Conservation (phyloP, 2,888 invertebrate genomes). For the Andrena camellia region DNA sequence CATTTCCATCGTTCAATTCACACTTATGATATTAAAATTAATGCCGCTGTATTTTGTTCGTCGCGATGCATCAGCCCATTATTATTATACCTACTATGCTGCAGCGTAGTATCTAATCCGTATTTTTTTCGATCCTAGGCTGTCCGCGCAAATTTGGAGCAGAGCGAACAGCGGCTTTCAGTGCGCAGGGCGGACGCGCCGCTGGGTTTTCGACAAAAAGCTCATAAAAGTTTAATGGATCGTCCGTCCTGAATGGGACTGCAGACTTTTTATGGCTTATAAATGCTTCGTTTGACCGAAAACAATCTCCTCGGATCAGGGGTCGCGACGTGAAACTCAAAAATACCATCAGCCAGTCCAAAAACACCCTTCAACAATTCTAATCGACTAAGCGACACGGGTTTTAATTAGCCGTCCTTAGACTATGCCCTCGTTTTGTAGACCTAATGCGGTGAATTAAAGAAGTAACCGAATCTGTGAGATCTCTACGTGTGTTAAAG, state of each 20-base stretch:
- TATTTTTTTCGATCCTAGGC: too few relatives aligned
- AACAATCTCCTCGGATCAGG: constrained; percentile 75
- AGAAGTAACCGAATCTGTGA: constrained; percentile 15
- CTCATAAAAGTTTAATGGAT: constrained; percentile 83
- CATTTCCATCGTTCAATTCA: too few relatives aligned
- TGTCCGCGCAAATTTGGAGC: constrained; percentile 33
- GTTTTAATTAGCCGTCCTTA: constrained; percentile 42
- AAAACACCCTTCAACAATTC: constrained; percentile 37
- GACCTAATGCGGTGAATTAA: constrained; percentile 36
- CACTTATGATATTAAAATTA: too few relatives aligned
- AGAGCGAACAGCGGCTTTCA: constrained; percentile 35
- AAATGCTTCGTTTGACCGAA: constrained; percentile 80
- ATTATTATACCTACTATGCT: too few relatives aligned
- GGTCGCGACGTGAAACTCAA: constrained; percentile 37
- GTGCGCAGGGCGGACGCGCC: constrained; percentile 25
- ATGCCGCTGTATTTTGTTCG: too few relatives aligned
- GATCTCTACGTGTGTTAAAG: not conserved
- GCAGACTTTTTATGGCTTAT: constrained; percentile 77
- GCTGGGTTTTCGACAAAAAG: constrained; percentile 66
- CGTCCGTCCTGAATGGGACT: constrained; percentile 72
- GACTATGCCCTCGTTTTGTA: constrained; percentile 14
- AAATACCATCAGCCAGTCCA: constrained; percentile 36
- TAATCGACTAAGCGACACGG: constrained; percentile 16
- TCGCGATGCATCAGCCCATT: too few relatives aligned
- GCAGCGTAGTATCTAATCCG: too few relatives aligned